Percentiles rank a stretch among this genome's conserved stretches.
phyloP scores from a whole-genome alignment of 2,797 vertebrate species.

The Garrulus glandarius region DNA sequence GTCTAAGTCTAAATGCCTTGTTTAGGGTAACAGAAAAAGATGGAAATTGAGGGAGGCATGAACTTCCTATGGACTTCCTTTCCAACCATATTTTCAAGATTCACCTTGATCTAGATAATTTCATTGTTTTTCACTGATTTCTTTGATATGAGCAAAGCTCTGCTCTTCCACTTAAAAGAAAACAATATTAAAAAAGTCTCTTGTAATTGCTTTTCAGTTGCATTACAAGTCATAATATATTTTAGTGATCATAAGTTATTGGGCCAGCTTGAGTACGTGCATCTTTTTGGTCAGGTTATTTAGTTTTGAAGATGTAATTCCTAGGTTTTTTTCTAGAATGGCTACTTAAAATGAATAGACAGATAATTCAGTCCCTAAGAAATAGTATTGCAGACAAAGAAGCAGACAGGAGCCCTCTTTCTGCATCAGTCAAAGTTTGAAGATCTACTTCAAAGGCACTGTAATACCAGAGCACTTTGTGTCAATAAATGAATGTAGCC shows the following conservation, averaged over 20 bases:
- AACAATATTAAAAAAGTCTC: rapidly evolving
- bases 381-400: neutral
- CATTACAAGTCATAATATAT: neutral
- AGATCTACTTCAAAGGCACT: neutral
- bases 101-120: neutral
- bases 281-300: neutral
- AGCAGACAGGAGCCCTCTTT: neutral
- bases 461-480: neutral
- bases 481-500: neutral
- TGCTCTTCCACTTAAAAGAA: neutral
- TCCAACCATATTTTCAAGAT: neutral
- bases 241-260: neutral
- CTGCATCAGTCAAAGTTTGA: neutral
- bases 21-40: neutral
- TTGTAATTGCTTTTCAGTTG: rapidly evolving
- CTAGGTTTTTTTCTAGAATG: neutral
- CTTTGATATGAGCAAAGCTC: neutral
- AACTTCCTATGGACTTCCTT: neutral
- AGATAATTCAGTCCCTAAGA: neutral
- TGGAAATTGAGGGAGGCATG: neutral
- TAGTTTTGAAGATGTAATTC: neutral
- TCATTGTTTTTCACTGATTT: neutral
- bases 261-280: neutral
- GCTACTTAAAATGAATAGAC: neutral
- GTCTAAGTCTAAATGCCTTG: neutral